Percentiles rank a stretch among this genome's conserved stretches.
These are phyloP conservation scores for Labeo catla DNA, from an alignment of 2,113 vertebrate species.

Conservation along the genomic window DNA sequence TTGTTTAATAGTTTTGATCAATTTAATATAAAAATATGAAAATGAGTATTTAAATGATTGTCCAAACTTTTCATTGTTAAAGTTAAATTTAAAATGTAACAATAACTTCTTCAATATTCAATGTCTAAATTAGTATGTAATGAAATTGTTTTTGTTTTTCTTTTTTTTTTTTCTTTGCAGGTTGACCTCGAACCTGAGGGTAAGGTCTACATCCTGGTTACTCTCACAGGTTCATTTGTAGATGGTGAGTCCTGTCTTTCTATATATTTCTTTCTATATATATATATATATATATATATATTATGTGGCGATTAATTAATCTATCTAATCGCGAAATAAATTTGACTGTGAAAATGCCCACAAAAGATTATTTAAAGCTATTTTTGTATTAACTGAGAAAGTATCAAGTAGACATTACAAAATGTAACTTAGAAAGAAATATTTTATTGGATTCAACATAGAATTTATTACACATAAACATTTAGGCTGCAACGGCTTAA, in stretches of 20 bases:
- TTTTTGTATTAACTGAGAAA: too few relatives aligned
- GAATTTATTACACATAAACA: too few relatives aligned
- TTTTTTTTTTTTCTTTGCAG: constrained; percentile 68
- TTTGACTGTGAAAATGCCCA: too few relatives aligned
- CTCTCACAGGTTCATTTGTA: constrained; percentile 70
- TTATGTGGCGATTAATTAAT: too few relatives aligned
- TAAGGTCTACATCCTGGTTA: constrained; percentile 88
- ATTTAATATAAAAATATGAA: not conserved
- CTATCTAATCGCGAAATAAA: too few relatives aligned
- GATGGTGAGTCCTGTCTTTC: not conserved
- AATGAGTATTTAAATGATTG: not conserved
- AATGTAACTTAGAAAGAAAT: too few relatives aligned
- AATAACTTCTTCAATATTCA: not conserved
- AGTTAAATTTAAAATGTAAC: not conserved
- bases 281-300: too few relatives aligned
- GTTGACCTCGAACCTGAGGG: constrained; percentile 97
- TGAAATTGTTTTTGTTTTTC: not conserved
- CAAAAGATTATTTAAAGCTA: too few relatives aligned
- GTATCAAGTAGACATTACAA: too few relatives aligned
- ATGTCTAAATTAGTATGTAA: not conserved
- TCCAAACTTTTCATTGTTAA: not conserved
- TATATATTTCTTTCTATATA: too few relatives aligned
- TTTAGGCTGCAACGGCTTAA: too few relatives aligned
- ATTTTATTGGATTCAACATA: too few relatives aligned
- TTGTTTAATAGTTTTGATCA: not conserved